Percentiles rank a stretch among this genome's conserved stretches.
Evolutionary conservation across 2,888 invertebrate genomes (phyloP).

Genomic region (Scaptomyza cyrtandrae): DNA sequence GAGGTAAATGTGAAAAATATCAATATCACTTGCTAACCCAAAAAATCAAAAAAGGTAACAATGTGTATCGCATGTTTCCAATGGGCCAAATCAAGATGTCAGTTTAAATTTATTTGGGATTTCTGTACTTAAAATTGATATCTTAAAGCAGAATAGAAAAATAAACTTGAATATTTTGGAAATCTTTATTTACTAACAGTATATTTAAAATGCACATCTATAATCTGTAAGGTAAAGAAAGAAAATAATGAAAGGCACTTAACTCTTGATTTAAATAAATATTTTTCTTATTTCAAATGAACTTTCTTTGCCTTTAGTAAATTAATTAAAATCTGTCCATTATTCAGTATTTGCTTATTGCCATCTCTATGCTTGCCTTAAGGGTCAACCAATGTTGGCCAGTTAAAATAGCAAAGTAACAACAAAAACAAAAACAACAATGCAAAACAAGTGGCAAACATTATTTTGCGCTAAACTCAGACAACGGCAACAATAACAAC

Average conservation of each 20-base stretch:
- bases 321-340: too few relatives aligned
- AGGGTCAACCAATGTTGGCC: slow-evolving; percentile 1
- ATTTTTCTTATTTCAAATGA: neutral
- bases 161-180: too few relatives aligned
- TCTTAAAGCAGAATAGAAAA: neutral
- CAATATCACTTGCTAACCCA: neutral
- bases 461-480: slow-evolving; percentile 17
- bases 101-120: neutral
- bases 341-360: too few relatives aligned
- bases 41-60: slow-evolving; percentile 3
- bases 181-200: too few relatives aligned
- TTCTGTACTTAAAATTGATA: neutral
- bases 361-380: too few relatives aligned
- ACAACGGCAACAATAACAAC: neutral
- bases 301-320: neutral
- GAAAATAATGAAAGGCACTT: too few relatives aligned
- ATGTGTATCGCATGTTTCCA: neutral
- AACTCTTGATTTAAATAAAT: too few relatives aligned
- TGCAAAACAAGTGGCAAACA: slow-evolving; percentile 24
- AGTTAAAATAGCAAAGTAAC: slow-evolving; percentile 55
- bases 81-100: slow-evolving; percentile 7
- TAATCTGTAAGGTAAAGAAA: too few relatives aligned
- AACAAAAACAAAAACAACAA: slow-evolving; percentile 35
- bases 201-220: too few relatives aligned
- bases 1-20: slow-evolving; percentile 7